phyloP scores from a whole-genome alignment of 2,888 invertebrate species.

The Dastarcus helophoroides region DNA sequence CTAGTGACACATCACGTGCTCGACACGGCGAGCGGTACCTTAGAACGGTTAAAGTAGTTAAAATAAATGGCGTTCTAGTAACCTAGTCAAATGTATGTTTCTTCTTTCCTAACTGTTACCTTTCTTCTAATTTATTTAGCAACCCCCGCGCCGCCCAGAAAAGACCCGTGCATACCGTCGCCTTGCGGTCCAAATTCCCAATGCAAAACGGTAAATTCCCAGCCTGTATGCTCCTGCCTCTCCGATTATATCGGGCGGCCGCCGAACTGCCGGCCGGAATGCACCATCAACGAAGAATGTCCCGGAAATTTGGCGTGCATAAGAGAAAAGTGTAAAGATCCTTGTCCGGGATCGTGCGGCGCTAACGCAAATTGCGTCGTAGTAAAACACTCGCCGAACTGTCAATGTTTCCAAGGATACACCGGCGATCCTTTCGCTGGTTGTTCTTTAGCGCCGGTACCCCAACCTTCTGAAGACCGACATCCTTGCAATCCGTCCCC shows the following conservation, averaged over 20 bases:
- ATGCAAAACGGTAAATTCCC: conserved; percentile 64
- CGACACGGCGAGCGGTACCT: too few relatives aligned
- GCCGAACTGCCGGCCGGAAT: conserved; percentile 79
- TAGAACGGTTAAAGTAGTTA: too few relatives aligned
- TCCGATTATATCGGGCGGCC: conserved; percentile 70
- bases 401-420: conserved; percentile 68
- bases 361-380: conserved; percentile 66
- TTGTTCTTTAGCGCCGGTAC: conserved; percentile 37
- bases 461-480: conserved; percentile 44
- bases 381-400: conserved; percentile 72
- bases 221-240: conserved; percentile 70
- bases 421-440: conserved; percentile 78
- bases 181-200: conserved; percentile 79
- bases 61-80: too few relatives aligned
- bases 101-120: too few relatives aligned
- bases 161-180: conserved; percentile 72
- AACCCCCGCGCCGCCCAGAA: too few relatives aligned
- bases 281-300: conserved; percentile 75
- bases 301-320: conserved; percentile 72
- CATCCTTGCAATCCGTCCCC: conserved; percentile 79
- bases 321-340: conserved; percentile 69
- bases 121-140: too few relatives aligned
- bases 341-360: conserved; percentile 79
- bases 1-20: too few relatives aligned
- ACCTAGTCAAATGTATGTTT: too few relatives aligned